Percentiles rank a stretch among this genome's conserved stretches.
phyloP scores from a whole-genome alignment of 2,113 vertebrate species.

The Oncorhynchus tshawytscha region DNA sequence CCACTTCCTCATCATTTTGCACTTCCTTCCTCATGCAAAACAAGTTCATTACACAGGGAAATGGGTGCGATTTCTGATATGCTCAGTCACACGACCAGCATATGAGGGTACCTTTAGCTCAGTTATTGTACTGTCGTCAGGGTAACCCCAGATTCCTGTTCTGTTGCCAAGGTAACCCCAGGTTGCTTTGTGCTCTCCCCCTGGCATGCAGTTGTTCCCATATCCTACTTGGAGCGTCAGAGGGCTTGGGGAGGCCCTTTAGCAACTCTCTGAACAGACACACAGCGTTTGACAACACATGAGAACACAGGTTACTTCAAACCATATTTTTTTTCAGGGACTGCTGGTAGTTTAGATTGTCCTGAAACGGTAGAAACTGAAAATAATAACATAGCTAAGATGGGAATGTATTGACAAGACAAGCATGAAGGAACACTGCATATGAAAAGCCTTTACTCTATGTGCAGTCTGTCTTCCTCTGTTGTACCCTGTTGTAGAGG shows the following conservation, averaged over 20 bases:
- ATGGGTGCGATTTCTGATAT: not conserved
- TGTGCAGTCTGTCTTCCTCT: constrained; percentile 67
- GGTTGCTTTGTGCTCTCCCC: constrained; percentile 68
- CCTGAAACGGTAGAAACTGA: too few relatives aligned
- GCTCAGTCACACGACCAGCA: not conserved
- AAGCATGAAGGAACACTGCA: too few relatives aligned
- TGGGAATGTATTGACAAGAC: too few relatives aligned
- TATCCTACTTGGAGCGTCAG: constrained; percentile 61
- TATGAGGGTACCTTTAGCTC: constrained; percentile 41
- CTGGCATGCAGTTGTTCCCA: constrained; percentile 67
- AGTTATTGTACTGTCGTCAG: constrained; percentile 67
- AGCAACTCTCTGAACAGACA: constrained; percentile 57
- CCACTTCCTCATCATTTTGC: not conserved
- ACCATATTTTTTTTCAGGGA: too few relatives aligned
- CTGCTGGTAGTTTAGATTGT: not conserved
- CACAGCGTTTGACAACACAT: constrained; percentile 53
- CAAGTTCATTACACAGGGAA: not conserved
- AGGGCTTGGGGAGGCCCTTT: constrained; percentile 56
- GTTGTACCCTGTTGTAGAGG: constrained; percentile 56
- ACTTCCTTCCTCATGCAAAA: too few relatives aligned
- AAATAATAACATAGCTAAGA: too few relatives aligned
- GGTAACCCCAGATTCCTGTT: constrained; percentile 57
- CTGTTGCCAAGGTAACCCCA: constrained; percentile 64
- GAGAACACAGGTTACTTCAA: not conserved
- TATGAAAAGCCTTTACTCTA: not conserved